Base-by-base conservation (phyloP, 2,797 vertebrate species). In the Pseudomugil tenellus region DNA sequence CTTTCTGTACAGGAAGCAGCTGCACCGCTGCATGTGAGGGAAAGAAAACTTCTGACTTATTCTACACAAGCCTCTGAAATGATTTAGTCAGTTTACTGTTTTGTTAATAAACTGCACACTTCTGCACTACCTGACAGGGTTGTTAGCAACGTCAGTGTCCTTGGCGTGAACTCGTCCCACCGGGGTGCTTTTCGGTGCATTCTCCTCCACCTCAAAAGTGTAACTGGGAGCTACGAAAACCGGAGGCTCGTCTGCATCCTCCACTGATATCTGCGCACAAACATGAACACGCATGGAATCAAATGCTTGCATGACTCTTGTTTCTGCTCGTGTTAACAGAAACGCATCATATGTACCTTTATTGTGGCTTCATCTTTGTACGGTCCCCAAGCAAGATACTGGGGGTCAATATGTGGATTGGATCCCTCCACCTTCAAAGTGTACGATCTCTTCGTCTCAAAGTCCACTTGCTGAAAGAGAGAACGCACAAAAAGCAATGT, bases 151-250 rank as follows among this genome's bases (percentile, higher is more conserved):
- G 65, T 99, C 97, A 0, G 96, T 96, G 85, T 99, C 98, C 94
- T 97, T 98, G 89, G 97, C 98, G 55, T 98, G 96, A 16, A 98
- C 97, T 74, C 96, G 95, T 26, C 98, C 97, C 82, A 99, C 97
- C 80, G 87, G 70, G 7, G 96, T 96, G 58, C 96, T 96, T 59
- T 93, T 90, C 0, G 96, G 94, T 14, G 96, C 95, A 1, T 99
- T 98, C 87, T 99, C 98, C 83, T 96, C 95, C 28, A 98, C 97
- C 93, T 98, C 96, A 1, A 98, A 96, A 17, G 91, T 92, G 39
- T 98, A 99, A 82, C 90, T 91, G 49, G 95, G 91, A 58, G 94
- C 94, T 72, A 96, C 86, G 84, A 99, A 99, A 70, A 95, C 92
- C 0, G 98, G 98, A 0, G 97, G 96, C 83, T 99, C 98, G 0